These are phyloP conservation scores for Slavum lentiscoides DNA, from an alignment of 2,888 invertebrate species.

Conservation along the genomic window DNA sequence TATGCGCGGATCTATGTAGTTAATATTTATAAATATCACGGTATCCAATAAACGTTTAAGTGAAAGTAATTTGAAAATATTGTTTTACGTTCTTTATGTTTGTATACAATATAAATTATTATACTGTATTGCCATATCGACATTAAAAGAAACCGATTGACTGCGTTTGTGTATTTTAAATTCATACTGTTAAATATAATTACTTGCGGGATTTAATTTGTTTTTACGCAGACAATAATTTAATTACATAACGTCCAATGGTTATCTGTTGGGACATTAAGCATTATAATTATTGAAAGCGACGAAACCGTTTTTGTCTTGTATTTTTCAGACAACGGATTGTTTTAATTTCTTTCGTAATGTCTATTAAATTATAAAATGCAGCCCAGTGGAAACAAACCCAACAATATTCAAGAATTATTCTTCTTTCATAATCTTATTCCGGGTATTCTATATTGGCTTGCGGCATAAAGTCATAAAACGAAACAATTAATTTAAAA, in stretches of 20 bases:
- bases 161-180: not conserved
- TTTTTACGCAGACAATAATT: conserved; percentile 44
- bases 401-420: conserved; percentile 11
- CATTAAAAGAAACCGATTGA: not conserved
- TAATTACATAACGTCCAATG: conserved; percentile 35
- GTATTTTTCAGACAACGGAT: conserved; percentile 45
- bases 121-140: not conserved
- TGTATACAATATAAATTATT: not conserved
- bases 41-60: no score
- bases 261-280: conserved; percentile 46
- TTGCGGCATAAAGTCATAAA: conserved; percentile 30
- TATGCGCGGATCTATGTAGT: no score
- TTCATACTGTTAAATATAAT: conserved; percentile 9
- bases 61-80: no score
- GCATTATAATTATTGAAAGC: conserved; percentile 51
- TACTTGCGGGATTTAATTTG: conserved; percentile 33
- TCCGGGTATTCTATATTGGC: conserved; percentile 2
- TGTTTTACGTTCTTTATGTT: not conserved
- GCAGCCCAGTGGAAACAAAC: conserved; percentile 42
- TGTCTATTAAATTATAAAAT: conserved; percentile 49
- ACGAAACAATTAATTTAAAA: conserved; percentile 43
- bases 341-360: conserved; percentile 50
- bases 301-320: conserved; percentile 39
- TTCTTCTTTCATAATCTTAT: conserved; percentile 37
- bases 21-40: no score